Base-by-base conservation (phyloP, 2,113 vertebrate genomes). In the Carlito syrichta region DNA sequence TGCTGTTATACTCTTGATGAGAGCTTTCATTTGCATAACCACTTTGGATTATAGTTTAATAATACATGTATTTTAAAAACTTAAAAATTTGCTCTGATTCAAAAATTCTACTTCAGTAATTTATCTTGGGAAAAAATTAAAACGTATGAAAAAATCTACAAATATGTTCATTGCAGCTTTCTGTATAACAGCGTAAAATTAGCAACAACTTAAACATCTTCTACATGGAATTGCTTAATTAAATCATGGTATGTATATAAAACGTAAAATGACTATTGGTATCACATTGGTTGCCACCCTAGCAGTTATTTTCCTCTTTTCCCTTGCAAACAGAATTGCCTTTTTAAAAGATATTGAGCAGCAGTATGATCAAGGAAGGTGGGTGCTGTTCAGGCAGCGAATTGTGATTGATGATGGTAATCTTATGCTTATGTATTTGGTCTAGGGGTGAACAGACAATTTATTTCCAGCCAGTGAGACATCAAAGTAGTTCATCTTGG, bases 21-120 rank as follows among this genome's bases (percentile, higher is more conserved):
- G 35, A 40, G 20, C 35, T 43, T 86, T 14, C 32, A 60, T 83
- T 77, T 96, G 60, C 60, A 86, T 87, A 90, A 86, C 78, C 50
- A 87, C 78, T 95, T 77, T 83, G 54, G 68, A 94, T 38, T 27
- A 43, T 84, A 91, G 74, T 79, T 83, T 76, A 52, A 56, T 50
- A 83, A 90, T 54, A 30, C 16, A 40, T 30, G 17, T 56, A 20
- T 89, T 62, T 79, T 50, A 30, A 95, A 76, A 54, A 38, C 40
- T 91, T 89, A 95, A 73, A 91, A 74, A 74, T 96, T 82, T 88
- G 45, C 56, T 76, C 93, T 93, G 68, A 63, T 74, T 52, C 23
- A 91, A 89, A 85, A 88, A 74, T 68, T 68, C 38, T 62, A 68
- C 13, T 56, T 16, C 94, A 45, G 52, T n/a, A 58, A 73, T 58